Percentiles rank a stretch among this genome's conserved stretches.
These are phyloP conservation scores for Mirza zaza DNA, from an alignment of 2,113 vertebrate genomes.

Conservation along the genomic window DNA sequence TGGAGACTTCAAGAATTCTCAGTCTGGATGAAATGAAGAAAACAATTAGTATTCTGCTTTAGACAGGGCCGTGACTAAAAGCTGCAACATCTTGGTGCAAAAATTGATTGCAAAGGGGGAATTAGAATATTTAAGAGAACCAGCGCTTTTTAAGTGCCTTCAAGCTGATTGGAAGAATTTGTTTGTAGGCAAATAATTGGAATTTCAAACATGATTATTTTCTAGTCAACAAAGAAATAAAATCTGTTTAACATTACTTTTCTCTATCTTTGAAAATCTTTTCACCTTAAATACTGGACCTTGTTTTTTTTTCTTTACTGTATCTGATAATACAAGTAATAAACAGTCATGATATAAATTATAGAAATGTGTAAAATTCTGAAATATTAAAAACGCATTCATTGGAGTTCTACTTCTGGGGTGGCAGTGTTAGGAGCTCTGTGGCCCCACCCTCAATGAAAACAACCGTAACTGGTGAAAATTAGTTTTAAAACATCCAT, in stretches of 20 bases:
- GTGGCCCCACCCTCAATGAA: not conserved
- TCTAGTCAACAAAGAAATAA: conserved; percentile 44
- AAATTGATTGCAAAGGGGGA: not conserved
- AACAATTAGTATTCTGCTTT: not conserved
- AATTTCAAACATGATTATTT: conserved; percentile 33
- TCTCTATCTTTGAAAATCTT: not conserved
- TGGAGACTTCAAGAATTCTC: not conserved
- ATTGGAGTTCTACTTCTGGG: not conserved
- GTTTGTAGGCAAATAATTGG: not conserved
- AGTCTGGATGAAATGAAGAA: not conserved
- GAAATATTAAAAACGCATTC: not conserved
- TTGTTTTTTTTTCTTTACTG: not conserved
- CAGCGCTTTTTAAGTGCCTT: not conserved
- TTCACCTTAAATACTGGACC: not conserved
- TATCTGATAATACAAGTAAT: not conserved
- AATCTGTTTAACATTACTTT: not conserved
- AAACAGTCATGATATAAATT: not conserved
- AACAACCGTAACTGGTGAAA: not conserved
- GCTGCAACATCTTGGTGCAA: not conserved
- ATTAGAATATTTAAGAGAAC: not conserved
- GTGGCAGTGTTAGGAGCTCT: not conserved
- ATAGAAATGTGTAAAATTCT: not conserved
- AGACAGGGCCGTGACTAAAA: not conserved
- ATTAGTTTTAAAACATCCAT: not conserved
- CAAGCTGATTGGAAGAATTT: not conserved